These are phyloP conservation scores for Drosophila truncata DNA, from an alignment of 1,140 invertebrate species.

Conservation along the genomic window DNA sequence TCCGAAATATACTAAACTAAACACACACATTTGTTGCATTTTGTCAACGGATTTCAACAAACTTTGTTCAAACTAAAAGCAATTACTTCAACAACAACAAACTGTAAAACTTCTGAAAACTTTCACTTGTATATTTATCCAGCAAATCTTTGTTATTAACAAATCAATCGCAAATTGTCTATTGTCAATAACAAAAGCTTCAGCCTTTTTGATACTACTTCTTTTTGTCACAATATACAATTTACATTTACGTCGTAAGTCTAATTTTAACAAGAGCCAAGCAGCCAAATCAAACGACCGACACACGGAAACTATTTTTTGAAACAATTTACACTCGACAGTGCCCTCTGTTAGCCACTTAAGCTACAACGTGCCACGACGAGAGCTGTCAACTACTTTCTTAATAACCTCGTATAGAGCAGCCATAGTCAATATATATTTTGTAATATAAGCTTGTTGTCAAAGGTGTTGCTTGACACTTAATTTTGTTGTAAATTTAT, in stretches of 20 bases:
- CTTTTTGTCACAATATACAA: constrained; percentile 81
- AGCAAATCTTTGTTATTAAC: constrained; percentile 60
- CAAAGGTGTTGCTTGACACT: constrained; percentile 21
- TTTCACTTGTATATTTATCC: constrained; percentile 62
- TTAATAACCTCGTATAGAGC: constrained; percentile 19
- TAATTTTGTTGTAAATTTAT: constrained; percentile 56
- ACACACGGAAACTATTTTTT: constrained; percentile 69
- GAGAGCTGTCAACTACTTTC: constrained; percentile 30
- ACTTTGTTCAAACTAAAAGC: constrained; percentile 69
- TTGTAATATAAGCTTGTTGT: constrained; percentile 29
- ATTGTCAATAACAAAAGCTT: constrained; percentile 68
- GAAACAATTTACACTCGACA: constrained; percentile 68
- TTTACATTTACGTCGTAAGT: constrained; percentile 76
- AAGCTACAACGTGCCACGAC: constrained; percentile 23
- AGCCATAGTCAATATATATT: constrained; percentile 18
- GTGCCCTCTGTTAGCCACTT: constrained; percentile 45
- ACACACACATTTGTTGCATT: constrained; percentile 73
- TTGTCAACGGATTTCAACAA: constrained; percentile 71
- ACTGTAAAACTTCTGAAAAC: constrained; percentile 54
- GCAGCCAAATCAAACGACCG: constrained; percentile 22
- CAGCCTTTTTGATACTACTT: constrained; percentile 80
- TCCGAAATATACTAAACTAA: constrained; percentile 50
- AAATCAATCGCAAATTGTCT: constrained; percentile 45
- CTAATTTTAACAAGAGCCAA: constrained; percentile 61
- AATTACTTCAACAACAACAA: constrained; percentile 57